Evolutionary conservation across 2,888 invertebrate species (phyloP), one percentile per base, ranked within the genome.

Genomic region (Spatulosminthurus flaviceps): DNA sequence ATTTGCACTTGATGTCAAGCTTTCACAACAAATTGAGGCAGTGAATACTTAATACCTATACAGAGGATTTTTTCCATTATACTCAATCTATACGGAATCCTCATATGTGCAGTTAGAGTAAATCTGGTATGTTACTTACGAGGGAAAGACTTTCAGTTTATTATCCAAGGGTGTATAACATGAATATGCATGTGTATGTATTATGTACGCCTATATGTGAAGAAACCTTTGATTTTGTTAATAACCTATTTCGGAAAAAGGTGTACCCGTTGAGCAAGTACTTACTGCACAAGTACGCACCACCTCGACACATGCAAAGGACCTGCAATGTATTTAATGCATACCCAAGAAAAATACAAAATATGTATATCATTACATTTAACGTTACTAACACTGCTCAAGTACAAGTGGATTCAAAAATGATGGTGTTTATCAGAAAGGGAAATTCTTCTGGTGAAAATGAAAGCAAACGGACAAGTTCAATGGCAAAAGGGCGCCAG

Each of bases 191-290:
- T n/a, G n/a, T n/a, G n/a, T n/a, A n/a, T n/a, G n/a, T n/a, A n/a
- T n/a, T n/a, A n/a, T n/a, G n/a, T n/a, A n/a, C n/a, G n/a, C n/a
- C n/a, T n/a, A n/a, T n/a, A n/a, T n/a, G n/a, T n/a, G n/a, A n/a
- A n/a, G n/a, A n/a, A 51, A 51, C 51, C 51, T 51, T n/a, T 51
- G 51, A 19, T 4, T 51, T 51, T 51, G 51, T 51, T 51, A 11
- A 51, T n/a, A 51, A 51, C 51, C 51, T n/a, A 19, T 51, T 51
- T 51, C 51, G 51, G 51, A 51, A 51, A n/a, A 51, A 51, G 51
- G n/a, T 51, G n/a, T 51, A 51, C 51, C n/a, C 51, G 51, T 51
- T 51, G n/a, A 51, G n/a, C 51, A 51, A 16, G 51, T 51, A 5
- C 16, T 51, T 51, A n/a, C 51, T 51, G 16, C 51, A 16, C 16